Base-by-base conservation (phyloP, 1,140 invertebrate genomes). In the Melitaea cinxia region DNA sequence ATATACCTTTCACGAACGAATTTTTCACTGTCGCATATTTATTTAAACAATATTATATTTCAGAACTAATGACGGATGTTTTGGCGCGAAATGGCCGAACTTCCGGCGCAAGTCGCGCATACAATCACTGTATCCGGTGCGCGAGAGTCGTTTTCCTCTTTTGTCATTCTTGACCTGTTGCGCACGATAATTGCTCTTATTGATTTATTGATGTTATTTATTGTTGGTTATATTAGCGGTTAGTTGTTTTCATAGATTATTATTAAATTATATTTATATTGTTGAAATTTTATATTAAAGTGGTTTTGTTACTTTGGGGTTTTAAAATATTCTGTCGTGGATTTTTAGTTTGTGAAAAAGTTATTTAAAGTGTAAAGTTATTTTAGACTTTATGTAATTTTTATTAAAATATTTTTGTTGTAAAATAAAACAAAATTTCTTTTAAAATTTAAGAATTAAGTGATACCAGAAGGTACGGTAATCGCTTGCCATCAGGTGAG, bases 71-170 rank as follows among this genome's bases (percentile, higher is more conserved):
- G 26, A 53, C 28, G 30, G 17, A 54, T 72, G 75, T 70, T 75
- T 67, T 73, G 68, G 69, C 70, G 71, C 72, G 49, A 79, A 77
- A 75, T 65, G 72, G 60, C 58, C 62, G 54, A 61, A 70, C 65
- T 77, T 80, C 75, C 80, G 78, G 17, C 45, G 56, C 63, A 62
- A 64, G 23, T 65, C 66, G 45, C 53, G 70, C 69, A 65, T 65
- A 72, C 68, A 73, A 78, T 78, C 68, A 67, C 30, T 52, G 64
- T 72, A 45, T 78, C 77, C 75, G 70, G 57, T 64, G 56, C 55
- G 45, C 42, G 23, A 12, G 65, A 47, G 30, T 42, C 56, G 67
- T 47, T 61, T 58, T 61, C 1, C 17, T 50, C 24, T 37, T 59
- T 59, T 50, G 28, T 33, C 45, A 59, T 57, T 57, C 55, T 57